A percentile compares a stretch with the other conserved stretches of the same genome.
Evolutionary conservation across 1,140 invertebrate species (phyloP).

Genomic region (Euura lappo): DNA sequence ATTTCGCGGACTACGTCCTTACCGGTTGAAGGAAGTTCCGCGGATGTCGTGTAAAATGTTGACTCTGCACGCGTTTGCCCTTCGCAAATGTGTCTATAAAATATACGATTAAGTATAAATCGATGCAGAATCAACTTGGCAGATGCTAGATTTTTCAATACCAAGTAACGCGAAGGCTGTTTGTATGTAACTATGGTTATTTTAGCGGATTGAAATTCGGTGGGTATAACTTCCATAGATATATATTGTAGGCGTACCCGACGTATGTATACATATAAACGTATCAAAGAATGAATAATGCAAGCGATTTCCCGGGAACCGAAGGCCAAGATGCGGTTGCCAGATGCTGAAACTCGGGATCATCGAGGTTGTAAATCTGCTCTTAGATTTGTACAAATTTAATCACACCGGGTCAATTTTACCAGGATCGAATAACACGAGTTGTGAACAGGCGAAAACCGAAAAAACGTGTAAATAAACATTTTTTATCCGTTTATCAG

Average conservation of each 20-base stretch:
- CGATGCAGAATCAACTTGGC: neutral
- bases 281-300: neutral
- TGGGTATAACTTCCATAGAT: neutral
- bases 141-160: neutral
- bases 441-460: too few relatives aligned
- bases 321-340: neutral
- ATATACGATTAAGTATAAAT: neutral
- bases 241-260: neutral
- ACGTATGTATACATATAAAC: neutral
- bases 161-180: neutral
- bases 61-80: too few relatives aligned
- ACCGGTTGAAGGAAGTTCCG: neutral
- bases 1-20: neutral
- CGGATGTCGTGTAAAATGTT: too few relatives aligned
- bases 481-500: too few relatives aligned
- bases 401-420: neutral
- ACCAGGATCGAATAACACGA: too few relatives aligned
- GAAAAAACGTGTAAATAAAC: too few relatives aligned
- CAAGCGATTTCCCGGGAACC: neutral
- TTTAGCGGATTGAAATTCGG: neutral
- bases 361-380: neutral
- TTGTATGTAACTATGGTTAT: neutral
- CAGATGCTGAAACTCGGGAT: neutral
- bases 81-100: neutral
- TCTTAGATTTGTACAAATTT: neutral